Conservation (phyloP, 1,140 invertebrate genomes). For the Steinernema khuongi region DNA sequence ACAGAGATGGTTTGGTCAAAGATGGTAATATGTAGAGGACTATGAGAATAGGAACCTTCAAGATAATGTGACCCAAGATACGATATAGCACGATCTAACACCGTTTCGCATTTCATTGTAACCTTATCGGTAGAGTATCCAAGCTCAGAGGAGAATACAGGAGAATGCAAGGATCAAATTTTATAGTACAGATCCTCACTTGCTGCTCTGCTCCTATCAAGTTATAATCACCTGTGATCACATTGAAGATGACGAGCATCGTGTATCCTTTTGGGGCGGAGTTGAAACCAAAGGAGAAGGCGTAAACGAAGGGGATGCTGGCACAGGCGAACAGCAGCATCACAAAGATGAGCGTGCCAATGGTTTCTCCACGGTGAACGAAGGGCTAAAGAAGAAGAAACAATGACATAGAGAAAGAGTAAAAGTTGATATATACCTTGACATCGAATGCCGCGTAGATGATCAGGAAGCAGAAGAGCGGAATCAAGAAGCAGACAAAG, state of each 20-base stretch:
- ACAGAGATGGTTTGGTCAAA: no score
- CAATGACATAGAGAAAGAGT: constrained; percentile 13
- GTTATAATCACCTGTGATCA: constrained; percentile 39
- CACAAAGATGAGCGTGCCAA: constrained; percentile 18
- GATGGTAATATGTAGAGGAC: no score
- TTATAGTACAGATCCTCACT: no score
- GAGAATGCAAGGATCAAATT: no score
- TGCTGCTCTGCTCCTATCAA: no score
- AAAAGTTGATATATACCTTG: constrained; percentile 15
- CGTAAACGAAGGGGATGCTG: constrained; percentile 46
- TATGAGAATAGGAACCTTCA: no score
- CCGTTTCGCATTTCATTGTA: no score
- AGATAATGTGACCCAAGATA: no score
- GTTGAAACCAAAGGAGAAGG: constrained; percentile 43
- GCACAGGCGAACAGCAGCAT: constrained; percentile 44
- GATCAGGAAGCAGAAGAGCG: constrained; percentile 24
- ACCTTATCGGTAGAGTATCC: no score
- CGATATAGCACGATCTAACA: no score
- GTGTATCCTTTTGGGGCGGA: constrained; percentile 52
- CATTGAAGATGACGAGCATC: constrained; percentile 47
- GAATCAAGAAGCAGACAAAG: constrained; percentile 18
- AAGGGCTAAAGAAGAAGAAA: constrained; percentile 17
- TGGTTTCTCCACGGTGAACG: constrained; percentile 6
- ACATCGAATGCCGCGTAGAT: constrained; percentile 29
- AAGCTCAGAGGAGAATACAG: no score